Conservation (phyloP, 2,113 vertebrate species). For the Etheostoma spectabile region DNA sequence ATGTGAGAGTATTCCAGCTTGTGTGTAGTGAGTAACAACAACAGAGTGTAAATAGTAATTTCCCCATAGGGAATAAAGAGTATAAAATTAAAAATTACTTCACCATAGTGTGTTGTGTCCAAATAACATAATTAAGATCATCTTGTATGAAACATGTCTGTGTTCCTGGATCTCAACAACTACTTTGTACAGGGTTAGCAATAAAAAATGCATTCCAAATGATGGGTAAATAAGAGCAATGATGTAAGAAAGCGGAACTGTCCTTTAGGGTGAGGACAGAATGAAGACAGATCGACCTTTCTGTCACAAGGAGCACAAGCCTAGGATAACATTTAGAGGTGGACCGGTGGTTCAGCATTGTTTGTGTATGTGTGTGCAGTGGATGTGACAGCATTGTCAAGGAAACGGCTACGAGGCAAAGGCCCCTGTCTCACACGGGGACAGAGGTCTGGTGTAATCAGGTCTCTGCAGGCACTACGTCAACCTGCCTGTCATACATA, state of each 20-base stretch:
- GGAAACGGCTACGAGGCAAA: constrained; percentile 21
- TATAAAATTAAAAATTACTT: too few relatives aligned
- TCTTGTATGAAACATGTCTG: neutral
- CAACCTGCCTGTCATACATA: constrained; percentile 55
- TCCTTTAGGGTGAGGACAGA: constrained; percentile 4
- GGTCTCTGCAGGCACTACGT: constrained; percentile 46
- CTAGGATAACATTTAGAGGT: constrained; percentile 30
- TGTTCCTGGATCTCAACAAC: neutral
- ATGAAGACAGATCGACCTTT: constrained; percentile 10
- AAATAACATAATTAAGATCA: neutral
- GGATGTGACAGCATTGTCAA: constrained; percentile 49
- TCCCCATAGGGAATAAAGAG: too few relatives aligned
- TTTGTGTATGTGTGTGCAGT: neutral
- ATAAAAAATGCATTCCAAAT: neutral
- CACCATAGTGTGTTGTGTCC: neutral
- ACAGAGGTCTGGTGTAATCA: constrained; percentile 53
- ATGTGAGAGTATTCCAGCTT: too few relatives aligned
- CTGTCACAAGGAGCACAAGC: constrained; percentile 26
- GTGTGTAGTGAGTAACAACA: too few relatives aligned
- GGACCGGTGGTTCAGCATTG: neutral
- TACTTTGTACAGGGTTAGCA: neutral
- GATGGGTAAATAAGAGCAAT: neutral
- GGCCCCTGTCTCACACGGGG: constrained; percentile 23
- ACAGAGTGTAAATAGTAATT: too few relatives aligned
- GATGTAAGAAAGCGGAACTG: neutral